Conservation (phyloP, 2,888 invertebrate species). For the Scrobipalpa atriplicella region DNA sequence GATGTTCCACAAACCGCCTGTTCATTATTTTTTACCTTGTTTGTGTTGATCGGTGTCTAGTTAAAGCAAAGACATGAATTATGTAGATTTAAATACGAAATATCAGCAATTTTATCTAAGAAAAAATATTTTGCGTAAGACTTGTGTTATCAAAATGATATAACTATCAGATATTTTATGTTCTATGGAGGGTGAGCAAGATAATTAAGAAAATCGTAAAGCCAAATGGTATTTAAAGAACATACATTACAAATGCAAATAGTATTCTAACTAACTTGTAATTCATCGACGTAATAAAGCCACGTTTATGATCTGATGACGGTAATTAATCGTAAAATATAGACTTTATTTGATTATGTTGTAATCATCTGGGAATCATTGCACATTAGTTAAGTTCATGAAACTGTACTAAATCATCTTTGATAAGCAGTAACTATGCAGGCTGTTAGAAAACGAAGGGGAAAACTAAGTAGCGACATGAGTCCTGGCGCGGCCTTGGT, state of each 20-base stretch:
- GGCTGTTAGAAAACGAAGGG: too few relatives aligned
- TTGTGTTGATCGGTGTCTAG: slow-evolving; percentile 27
- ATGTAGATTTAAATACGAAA: slow-evolving; percentile 19
- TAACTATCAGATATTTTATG: background rate
- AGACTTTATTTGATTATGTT: background rate
- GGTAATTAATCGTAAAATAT: background rate
- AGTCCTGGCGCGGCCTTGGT: too few relatives aligned
- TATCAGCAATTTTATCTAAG: slow-evolving; percentile 3
- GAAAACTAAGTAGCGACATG: too few relatives aligned
- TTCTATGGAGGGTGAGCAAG: slow-evolving; percentile 8
- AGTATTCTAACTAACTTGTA: background rate
- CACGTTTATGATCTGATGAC: background rate
- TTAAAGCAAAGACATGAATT: slow-evolving; percentile 27
- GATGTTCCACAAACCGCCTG: slow-evolving; percentile 28
- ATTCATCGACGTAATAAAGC: background rate
- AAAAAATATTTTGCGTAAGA: background rate
- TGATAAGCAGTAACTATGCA: too few relatives aligned
- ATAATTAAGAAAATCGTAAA: background rate
- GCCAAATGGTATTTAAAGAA: background rate
- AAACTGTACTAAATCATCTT: too few relatives aligned
- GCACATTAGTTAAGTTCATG: slow-evolving; percentile 44
- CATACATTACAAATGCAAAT: slow-evolving; percentile 4
- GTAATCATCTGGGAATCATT: slow-evolving; percentile 30
- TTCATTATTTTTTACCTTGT: slow-evolving; percentile 28
- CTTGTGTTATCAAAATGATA: background rate